Evolutionary conservation across 2,113 vertebrate genomes (phyloP).

Genomic region (Oncorhynchus masou): DNA sequence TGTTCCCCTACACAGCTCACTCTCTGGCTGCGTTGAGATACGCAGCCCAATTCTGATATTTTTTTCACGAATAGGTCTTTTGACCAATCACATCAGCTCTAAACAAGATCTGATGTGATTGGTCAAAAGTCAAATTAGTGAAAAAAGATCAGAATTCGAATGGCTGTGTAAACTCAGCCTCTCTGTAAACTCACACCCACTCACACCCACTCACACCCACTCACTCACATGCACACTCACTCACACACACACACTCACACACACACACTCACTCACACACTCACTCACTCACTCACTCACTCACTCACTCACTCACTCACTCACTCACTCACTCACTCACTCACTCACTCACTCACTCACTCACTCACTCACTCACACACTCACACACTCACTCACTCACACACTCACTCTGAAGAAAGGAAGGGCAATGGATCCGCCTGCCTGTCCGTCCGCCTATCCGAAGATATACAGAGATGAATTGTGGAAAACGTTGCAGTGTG

Average conservation of each 20-base stretch:
- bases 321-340: background rate
- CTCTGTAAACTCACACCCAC: slow-evolving; percentile 32
- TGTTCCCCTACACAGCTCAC: slow-evolving; percentile 30
- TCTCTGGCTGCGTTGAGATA: background rate
- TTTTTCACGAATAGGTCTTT: too few species aligned
- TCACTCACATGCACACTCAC: background rate
- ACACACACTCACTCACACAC: background rate
- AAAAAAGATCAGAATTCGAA: too few species aligned
- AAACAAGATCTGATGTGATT: too few species aligned
- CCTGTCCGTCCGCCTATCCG: background rate
- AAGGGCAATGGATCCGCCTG: slow-evolving; percentile 10
- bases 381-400: background rate
- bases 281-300: background rate
- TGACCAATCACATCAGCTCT: too few species aligned
- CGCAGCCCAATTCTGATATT: too few species aligned
- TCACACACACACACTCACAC: background rate
- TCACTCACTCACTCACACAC: too few species aligned
- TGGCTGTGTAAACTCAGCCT: too few species aligned
- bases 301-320: background rate
- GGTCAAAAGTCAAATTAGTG: too few species aligned
- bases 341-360: background rate
- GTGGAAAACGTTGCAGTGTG: slow-evolving; percentile 33
- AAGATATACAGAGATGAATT: slow-evolving; percentile 21
- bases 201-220: background rate
- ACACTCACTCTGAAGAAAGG: background rate